phyloP scores from a whole-genome alignment of 2,113 vertebrate species.

The Alethe diademata region DNA sequence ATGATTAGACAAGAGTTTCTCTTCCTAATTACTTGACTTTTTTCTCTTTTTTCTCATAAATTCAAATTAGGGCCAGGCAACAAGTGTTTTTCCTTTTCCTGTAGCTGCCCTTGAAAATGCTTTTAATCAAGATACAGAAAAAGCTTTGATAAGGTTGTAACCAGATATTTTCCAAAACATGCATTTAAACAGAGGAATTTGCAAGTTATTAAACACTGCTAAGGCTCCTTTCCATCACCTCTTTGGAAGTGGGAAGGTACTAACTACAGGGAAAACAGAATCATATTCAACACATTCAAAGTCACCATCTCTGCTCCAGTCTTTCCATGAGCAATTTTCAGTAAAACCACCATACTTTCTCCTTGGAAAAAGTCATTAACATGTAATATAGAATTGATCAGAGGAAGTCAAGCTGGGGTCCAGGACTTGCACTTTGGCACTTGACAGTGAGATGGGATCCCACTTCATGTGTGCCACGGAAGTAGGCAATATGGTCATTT shows the following conservation, averaged over 20 bases:
- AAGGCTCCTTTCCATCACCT: not conserved
- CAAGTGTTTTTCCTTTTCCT: not conserved
- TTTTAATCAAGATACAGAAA: not conserved
- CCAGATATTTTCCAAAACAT: not conserved
- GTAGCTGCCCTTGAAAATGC: not conserved
- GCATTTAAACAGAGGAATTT: not conserved
- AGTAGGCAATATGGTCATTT: not conserved
- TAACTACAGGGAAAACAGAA: not conserved
- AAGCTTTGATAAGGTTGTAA: not conserved
- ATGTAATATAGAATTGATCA: accelerated
- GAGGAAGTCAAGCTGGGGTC: not conserved
- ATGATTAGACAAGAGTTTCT: not conserved
- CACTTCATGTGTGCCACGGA: accelerated
- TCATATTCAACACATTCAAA: not conserved
- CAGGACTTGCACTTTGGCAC: not conserved
- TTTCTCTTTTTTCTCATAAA: not conserved
- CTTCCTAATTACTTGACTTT: not conserved
- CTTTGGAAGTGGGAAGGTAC: not conserved
- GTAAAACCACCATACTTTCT: not conserved
- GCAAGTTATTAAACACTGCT: not conserved
- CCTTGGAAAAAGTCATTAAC: not conserved
- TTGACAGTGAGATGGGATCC: not conserved
- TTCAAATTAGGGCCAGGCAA: not conserved
- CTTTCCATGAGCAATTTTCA: not conserved
- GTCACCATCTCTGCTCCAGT: not conserved